Evolutionary conservation across 2,797 vertebrate species (phyloP), one percentile per base, ranked within the genome.

Genomic region (Gallinago nigripennis): DNA sequence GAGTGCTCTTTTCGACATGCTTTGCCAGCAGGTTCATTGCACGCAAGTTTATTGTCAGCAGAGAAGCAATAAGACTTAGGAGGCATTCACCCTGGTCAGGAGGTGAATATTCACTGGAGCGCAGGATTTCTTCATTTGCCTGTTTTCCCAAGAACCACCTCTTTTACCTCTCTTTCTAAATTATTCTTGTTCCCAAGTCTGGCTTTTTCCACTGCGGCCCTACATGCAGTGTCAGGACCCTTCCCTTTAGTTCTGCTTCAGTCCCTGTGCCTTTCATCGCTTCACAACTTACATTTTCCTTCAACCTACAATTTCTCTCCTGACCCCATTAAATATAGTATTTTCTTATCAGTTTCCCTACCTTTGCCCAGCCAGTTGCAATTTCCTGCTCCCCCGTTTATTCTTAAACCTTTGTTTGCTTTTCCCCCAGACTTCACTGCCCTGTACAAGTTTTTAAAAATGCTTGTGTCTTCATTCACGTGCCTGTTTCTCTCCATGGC

Each of bases 391-490:
- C 24, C 8, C 1, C 7, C 2, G 5, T 58, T 82, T 65, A 23
- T 70, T 88, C 37, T 37, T 12, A 51, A 81, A 6, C 56, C 39
- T 60, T 75, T 53, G 27, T 50, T 87, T 77, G 16, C 11, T 30
- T 90, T 80, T 21, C 0, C 17, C 31, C 18, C 8, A 23, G 1
- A 58, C 33, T 20, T 75, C 1, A 0, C 48, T 64, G 65, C 14
- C 28, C 3, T 56, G 17, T 39, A 15, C 25, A 48, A 68, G 48
- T 33, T 92, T 88, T 50, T 56, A 28, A 65, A 86, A 57, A 53
- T 12, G 28, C 45, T 61, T 25, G 6, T 51, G 15, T 75, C 63
- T 54, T 46, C 24, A 11, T 75, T 64, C 15, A 12, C 37, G 57
- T 66, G 12, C 39, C 46, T 46, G 51, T 17, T 9, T 13, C 18